Percentiles rank a stretch among this genome's conserved stretches.
Evolutionary conservation across 2,797 vertebrate genomes (phyloP).

Genomic region (Naso thynnoides): DNA sequence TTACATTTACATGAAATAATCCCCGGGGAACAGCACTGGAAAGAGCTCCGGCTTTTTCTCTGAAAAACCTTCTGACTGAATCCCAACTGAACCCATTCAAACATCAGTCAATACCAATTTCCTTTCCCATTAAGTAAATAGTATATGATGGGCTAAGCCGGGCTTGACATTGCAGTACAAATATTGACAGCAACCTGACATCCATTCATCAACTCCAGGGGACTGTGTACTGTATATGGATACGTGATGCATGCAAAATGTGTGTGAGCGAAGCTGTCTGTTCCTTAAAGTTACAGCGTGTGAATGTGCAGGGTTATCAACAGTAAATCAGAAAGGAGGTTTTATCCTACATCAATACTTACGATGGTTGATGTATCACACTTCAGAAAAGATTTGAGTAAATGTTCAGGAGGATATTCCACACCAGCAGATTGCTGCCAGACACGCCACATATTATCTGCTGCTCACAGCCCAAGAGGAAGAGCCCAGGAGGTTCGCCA

Average conservation of each 20-base stretch:
- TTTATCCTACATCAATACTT: conserved; percentile 41
- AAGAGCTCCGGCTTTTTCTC: conserved; percentile 30
- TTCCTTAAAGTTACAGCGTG: background rate
- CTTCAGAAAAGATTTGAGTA: conserved; percentile 11
- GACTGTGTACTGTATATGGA: background rate
- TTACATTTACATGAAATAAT: conserved; percentile 45
- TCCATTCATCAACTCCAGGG: conserved; percentile 8
- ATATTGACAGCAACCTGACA: conserved; percentile 4
- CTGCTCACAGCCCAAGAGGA: conserved; percentile 1
- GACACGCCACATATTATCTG: conserved; percentile 18
- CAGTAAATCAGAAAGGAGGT: background rate
- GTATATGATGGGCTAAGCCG: conserved; percentile 3
- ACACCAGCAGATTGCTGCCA: conserved; percentile 22
- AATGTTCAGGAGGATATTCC: conserved; percentile 34
- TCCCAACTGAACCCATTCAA: conserved; percentile 34
- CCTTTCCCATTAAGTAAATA: conserved; percentile 44
- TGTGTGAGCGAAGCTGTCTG: background rate
- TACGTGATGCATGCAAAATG: background rate
- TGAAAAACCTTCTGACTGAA: conserved; percentile 33
- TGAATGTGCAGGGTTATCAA: background rate
- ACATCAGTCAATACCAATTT: conserved; percentile 41
- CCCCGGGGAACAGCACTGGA: conserved; percentile 29
- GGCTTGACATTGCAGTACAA: background rate
- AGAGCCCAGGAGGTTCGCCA: conserved; percentile 15
- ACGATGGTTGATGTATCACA: conserved; percentile 15